Evolutionary conservation across 64 coral and sea anemone genomes (phyloP).

Genomic region (Platygyra sinensis): DNA sequence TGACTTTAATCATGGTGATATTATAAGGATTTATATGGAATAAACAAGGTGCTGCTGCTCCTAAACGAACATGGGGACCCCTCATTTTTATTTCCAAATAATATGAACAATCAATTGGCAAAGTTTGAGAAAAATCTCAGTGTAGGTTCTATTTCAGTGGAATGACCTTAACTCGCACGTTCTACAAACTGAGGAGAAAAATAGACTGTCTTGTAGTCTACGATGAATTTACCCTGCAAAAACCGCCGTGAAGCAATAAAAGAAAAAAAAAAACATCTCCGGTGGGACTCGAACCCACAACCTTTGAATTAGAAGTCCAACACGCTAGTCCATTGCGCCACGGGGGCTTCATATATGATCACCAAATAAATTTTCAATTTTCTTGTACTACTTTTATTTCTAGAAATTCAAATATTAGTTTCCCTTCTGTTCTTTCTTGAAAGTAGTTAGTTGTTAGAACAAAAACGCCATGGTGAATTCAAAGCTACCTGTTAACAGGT

Average conservation of each 20-base stretch:
- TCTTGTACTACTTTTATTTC: not conserved
- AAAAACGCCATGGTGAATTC: not conserved
- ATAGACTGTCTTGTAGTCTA: too few relatives aligned
- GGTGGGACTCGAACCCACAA: not conserved
- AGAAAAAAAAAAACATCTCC: not conserved
- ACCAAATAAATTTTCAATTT: not conserved
- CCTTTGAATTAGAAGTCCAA: conserved; percentile 1
- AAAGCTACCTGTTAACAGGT: not conserved
- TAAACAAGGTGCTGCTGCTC: too few relatives aligned
- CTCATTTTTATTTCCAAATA: too few relatives aligned
- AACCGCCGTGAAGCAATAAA: not conserved
- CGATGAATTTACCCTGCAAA: too few relatives aligned
- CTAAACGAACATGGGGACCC: too few relatives aligned
- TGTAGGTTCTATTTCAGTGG: too few relatives aligned
- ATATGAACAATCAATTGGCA: too few relatives aligned
- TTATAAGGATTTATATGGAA: too few relatives aligned
- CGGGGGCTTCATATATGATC: not conserved
- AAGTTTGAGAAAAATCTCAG: too few relatives aligned
- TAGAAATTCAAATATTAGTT: not conserved
- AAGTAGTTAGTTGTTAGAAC: not conserved
- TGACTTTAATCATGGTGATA: too few relatives aligned
- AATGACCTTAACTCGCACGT: too few relatives aligned
- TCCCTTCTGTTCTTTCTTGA: not conserved
- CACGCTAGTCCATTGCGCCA: not conserved
- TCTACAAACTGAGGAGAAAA: too few relatives aligned